phyloP scores from a whole-genome alignment of 2,113 vertebrate species.

The Oophaga pumilio region DNA sequence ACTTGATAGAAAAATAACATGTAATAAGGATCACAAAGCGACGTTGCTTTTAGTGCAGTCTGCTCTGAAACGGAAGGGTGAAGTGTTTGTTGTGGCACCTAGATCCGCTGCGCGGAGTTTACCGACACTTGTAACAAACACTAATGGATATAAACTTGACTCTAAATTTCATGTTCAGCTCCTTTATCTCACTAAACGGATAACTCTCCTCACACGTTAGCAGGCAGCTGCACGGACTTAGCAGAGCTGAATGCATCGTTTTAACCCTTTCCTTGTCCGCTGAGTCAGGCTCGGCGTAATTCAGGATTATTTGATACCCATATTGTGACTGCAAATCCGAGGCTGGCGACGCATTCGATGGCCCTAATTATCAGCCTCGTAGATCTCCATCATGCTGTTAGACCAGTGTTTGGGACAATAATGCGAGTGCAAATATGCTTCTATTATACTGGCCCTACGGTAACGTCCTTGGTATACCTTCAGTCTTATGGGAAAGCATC shows the following conservation, averaged over 20 bases:
- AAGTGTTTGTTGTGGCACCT: background rate
- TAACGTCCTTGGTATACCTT: background rate
- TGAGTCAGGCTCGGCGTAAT: background rate
- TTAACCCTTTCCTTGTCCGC: background rate
- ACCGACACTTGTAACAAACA: background rate
- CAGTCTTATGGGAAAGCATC: background rate
- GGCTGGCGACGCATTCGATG: background rate
- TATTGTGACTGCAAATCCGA: background rate
- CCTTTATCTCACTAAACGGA: background rate
- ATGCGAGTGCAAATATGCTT: background rate
- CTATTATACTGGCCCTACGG: background rate
- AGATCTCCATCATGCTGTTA: background rate
- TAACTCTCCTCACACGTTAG: background rate
- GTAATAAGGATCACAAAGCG: slow-evolving; percentile 40
- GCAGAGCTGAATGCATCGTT: background rate
- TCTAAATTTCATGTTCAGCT: background rate
- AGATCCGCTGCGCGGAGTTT: background rate
- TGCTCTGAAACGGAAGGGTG: background rate
- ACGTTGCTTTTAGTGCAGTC: slow-evolving; percentile 28
- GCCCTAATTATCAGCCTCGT: background rate
- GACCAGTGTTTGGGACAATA: background rate
- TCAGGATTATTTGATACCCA: background rate
- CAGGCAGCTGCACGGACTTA: background rate
- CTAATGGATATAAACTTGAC: background rate
- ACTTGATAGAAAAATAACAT: slow-evolving; percentile 49